Percentiles rank a stretch among this genome's conserved stretches.
Evolutionary conservation across 2,113 vertebrate genomes (phyloP).

Genomic region (Catharus minimus): DNA sequence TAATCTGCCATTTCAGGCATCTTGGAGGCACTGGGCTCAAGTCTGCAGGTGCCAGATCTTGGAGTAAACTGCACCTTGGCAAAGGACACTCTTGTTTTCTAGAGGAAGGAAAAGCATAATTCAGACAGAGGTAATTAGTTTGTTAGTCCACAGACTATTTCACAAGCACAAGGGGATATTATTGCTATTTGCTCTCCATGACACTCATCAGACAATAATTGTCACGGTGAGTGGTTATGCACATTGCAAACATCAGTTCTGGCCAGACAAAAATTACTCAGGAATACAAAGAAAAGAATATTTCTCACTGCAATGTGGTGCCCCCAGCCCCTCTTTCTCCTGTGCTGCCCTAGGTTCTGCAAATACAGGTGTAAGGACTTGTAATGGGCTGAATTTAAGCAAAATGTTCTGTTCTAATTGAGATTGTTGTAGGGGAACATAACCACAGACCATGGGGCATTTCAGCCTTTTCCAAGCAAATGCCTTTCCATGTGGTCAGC

Average conservation of each 20-base stretch:
- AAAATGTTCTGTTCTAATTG: neutral
- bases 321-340: neutral
- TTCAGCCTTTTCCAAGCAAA: neutral
- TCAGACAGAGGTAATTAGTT: slow-evolving; percentile 30
- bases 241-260: neutral
- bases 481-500: neutral
- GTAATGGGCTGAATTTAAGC: neutral
- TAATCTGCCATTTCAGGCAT: neutral
- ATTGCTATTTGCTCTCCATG: neutral
- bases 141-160: slow-evolving; percentile 50
- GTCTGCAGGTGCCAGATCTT: neutral
- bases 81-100: neutral
- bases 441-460: no score
- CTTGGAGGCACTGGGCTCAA: neutral
- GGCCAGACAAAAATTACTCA: neutral
- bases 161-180: slow-evolving; percentile 47
- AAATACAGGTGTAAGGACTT: neutral
- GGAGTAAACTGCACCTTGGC: slow-evolving; percentile 7
- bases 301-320: neutral
- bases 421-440: neutral
- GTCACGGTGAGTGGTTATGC: neutral
- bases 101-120: slow-evolving; percentile 16
- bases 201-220: neutral
- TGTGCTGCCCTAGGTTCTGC: neutral
- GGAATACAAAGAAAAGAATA: neutral